Percentiles rank a stretch among this genome's conserved stretches.
These are phyloP conservation scores for Varecia variegata DNA, from an alignment of 2,797 vertebrate genomes.

Conservation along the genomic window DNA sequence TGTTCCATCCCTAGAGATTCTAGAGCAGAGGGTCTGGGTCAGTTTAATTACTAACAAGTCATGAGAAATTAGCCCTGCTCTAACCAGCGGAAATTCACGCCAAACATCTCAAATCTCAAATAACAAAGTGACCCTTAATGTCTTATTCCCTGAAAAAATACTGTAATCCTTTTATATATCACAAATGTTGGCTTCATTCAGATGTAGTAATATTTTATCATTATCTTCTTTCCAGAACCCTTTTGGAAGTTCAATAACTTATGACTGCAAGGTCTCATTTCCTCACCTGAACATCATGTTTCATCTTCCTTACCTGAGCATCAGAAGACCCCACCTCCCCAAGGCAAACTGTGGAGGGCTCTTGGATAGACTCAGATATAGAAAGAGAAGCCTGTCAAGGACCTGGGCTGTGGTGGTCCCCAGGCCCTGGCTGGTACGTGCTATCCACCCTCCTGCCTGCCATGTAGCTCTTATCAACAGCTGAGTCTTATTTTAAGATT, in stretches of 20 bases:
- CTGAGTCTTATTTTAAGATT: not conserved
- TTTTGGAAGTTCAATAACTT: conserved; percentile 41
- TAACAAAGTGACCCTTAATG: not conserved
- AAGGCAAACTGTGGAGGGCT: not conserved
- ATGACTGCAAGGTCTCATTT: not conserved
- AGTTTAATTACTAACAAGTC: not conserved
- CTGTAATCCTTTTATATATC: not conserved
- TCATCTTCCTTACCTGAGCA: not conserved
- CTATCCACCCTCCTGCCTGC: not conserved
- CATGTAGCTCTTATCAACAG: not conserved
- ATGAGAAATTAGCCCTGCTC: not conserved
- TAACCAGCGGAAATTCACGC: not conserved
- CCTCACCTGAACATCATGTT: not conserved
- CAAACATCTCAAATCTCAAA: conserved; percentile 23
- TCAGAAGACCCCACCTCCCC: not conserved
- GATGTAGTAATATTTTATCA: not conserved
- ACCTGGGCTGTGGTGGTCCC: not conserved
- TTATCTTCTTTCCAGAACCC: not conserved
- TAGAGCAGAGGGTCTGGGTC: not conserved
- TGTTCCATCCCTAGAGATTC: not conserved
- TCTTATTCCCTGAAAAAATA: not conserved
- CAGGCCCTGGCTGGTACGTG: rapidly evolving
- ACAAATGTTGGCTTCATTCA: not conserved
- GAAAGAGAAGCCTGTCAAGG: not conserved
- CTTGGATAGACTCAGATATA: not conserved